Evolutionary conservation across 2,113 vertebrate genomes (phyloP).

Genomic region (Reinhardtius hippoglossoides): DNA sequence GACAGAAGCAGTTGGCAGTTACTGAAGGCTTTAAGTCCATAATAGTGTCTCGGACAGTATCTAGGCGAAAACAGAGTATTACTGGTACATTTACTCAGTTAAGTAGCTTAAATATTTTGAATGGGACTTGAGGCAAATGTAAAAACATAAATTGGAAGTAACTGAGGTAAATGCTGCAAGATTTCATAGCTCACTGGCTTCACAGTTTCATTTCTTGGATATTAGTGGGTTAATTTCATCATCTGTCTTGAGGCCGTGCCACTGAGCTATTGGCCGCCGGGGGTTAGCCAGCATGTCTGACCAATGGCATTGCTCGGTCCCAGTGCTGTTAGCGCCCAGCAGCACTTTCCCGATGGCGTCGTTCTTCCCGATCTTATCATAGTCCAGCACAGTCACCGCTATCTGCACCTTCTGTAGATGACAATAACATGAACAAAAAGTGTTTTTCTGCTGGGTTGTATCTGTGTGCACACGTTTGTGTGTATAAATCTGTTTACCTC

Average conservation of each 20-base stretch:
- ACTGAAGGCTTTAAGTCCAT: neutral
- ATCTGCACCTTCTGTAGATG: constrained; percentile 92
- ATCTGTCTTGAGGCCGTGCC: constrained; percentile 87
- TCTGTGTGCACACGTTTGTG: neutral
- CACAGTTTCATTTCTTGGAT: constrained; percentile 88
- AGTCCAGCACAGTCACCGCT: constrained; percentile 97
- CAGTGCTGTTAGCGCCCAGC: constrained; percentile 90
- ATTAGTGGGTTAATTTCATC: constrained; percentile 89
- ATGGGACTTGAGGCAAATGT: neutral
- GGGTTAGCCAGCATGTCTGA: constrained; percentile 86
- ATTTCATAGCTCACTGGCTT: neutral
- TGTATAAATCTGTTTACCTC: constrained; percentile 82
- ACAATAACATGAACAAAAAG: constrained; percentile 41
- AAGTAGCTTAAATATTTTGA: constrained; percentile 29
- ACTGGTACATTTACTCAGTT: constrained; percentile 35
- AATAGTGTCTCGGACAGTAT: constrained; percentile 21
- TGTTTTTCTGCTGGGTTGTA: neutral
- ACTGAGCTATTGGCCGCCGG: constrained; percentile 94
- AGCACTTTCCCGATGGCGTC: constrained; percentile 97
- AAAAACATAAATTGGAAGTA: constrained; percentile 16
- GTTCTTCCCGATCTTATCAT: constrained; percentile 99
- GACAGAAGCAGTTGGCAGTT: constrained; percentile 19
- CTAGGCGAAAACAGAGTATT: constrained; percentile 23
- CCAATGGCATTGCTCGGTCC: constrained; percentile 94
- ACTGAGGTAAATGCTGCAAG: constrained; percentile 36